Base-by-base conservation (phyloP, 2,113 vertebrate genomes). In the Rhinopomastus cyanomelas region DNA sequence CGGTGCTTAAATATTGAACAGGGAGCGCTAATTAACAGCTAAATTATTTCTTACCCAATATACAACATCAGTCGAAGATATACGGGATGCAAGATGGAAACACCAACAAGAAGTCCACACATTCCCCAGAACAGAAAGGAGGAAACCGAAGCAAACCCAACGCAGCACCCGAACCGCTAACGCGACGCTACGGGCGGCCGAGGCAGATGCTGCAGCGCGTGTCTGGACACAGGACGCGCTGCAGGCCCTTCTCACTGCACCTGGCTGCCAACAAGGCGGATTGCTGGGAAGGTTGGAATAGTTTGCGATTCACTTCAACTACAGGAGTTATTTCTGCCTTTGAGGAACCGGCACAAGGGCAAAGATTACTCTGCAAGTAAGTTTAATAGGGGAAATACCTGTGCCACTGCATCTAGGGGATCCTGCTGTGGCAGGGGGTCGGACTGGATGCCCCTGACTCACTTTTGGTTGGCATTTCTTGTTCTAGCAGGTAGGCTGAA, bases 101-200 rank as follows among this genome's bases (percentile, higher is more conserved):
- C 1, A 69, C 9, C 3, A 16, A 19, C 59, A 25, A 16, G 1
- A 0, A 16, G 21, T 7, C 59, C 1, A 19, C 8, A 77, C 27
- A n/a, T 2, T 3, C 3, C 17, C 55, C 60, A 69, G 6, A 25
- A 49, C n/a, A 59, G 32, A 2, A 14, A 29, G 32, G 56, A 57
- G 8, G 0, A 61, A 88, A 19, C 2, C 8, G 69, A 66, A 59
- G 12, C 11, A 55, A 71, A 68, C 15, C 5, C 18, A 71, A 68
- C 15, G 4, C 18, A 44, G 1, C 12, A 59, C 22, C 25, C 2
- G 26, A 9, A 20, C 72, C 3, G 0, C 10, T 52, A 71, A 48
- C 36, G 14, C 22, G 4, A 56, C 56, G 81, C 74, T 48, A 25
- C 1, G 1, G 34, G 18, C 11, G 25, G 4, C 22, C 60, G 9